Evolutionary conservation across 2,797 vertebrate genomes (phyloP), one percentile per base, ranked within the genome.

Genomic region (Odontamblyopus rebecca): DNA sequence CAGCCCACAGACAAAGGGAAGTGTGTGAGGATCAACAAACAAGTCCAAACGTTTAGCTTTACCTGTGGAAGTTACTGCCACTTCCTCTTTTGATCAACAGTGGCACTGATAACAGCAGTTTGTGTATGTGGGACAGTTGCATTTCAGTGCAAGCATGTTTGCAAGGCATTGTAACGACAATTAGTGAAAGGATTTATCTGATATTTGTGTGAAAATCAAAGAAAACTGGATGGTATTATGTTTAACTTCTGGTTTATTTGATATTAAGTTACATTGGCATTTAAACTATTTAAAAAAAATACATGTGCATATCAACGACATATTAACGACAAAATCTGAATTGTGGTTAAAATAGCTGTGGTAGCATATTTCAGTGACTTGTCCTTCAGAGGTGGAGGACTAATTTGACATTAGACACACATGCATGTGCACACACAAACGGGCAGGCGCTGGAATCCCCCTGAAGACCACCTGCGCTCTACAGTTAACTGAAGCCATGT

Each of bases 401-500:
- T 56, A 63, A 76, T 69, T 67, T 61, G 53, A 59, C 72, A 74
- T 71, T 78, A 71, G 26, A 35, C 30, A 68, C 23, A 44, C 35
- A 69, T 35, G 54, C 62, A 67, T 51, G 56, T 56, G 61, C 56
- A 50, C 59, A 64, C 77, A 74, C 73, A 60, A 61, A 57, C 66
- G 27, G 41, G 54, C 44, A 59, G 64, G 59, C 72, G 63, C 79
- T 90, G 88, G 90, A 91, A 92, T 91, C 88, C 82, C 90, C 89
- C 86, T 81, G 85, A 79, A 82, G 89, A 89, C 89, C 92, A 89
- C 89, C 90, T 91, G 91, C 73, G 61, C 80, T 84, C 82, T 83
- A 78, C 86, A 83, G 89, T 88, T 92, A 92, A 92, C 91, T 89
- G 87, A 91, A 91, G 82, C 88, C 91, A 92, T 91, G 90, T 90